Evolutionary conservation across 2,797 vertebrate species (phyloP).

Genomic region (Triplophysa bombifrons): DNA sequence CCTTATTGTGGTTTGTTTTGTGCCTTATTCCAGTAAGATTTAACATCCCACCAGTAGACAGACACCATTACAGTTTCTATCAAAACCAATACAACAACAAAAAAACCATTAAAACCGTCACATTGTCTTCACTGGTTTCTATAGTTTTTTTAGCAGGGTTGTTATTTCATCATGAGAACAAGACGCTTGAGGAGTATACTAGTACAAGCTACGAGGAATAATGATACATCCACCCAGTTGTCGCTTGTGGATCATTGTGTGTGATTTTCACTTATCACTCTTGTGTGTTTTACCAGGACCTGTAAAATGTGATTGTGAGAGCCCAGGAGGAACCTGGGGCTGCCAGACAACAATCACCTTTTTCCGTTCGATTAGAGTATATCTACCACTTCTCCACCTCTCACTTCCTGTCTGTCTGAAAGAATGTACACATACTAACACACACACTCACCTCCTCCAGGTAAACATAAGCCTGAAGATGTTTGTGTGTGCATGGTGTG

Average conservation of each 20-base stretch:
- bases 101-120: no score
- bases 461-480: not conserved
- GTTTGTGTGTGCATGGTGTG: slow-evolving; percentile 1
- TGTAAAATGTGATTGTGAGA: slow-evolving; percentile 30
- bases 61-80: no score
- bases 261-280: slow-evolving; percentile 45
- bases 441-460: slow-evolving; percentile 24
- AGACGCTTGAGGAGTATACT: no score
- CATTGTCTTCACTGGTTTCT: no score
- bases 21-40: no score
- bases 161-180: no score
- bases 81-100: no score
- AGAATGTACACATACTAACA: slow-evolving; percentile 45
- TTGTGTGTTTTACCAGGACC: slow-evolving; percentile 27
- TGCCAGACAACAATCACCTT: slow-evolving; percentile 32
- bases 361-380: slow-evolving; percentile 39
- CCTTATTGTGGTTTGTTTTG: no score
- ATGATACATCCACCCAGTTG: not conserved
- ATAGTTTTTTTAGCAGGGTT: no score
- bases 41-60: no score
- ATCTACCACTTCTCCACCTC: slow-evolving; percentile 32
- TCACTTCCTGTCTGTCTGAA: slow-evolving; percentile 20
- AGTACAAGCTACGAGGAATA: no score
- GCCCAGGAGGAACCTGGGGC: slow-evolving; percentile 41
- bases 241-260: slow-evolving; percentile 10